Base-by-base conservation (phyloP, 2,888 invertebrate species). In the Leptodirus hochenwartii region DNA sequence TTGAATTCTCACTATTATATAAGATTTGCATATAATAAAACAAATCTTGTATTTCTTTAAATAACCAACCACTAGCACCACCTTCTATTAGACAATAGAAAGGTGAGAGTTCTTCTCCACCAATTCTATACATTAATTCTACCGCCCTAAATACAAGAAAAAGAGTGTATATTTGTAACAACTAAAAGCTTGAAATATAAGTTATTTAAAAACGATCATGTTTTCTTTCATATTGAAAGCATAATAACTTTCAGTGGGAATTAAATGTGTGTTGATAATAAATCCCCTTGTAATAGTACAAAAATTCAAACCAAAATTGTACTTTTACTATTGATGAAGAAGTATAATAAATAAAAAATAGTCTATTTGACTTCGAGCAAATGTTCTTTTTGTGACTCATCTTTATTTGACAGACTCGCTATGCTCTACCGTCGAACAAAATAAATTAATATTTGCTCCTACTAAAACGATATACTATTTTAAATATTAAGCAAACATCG, bases 21-120 rank as follows among this genome's bases (percentile, higher is more conserved):
- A 75, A 50, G 25, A 80, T 70, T 57, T 80, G 78, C 39, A 76
- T 69, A 48, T 77, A 79, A 50, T 74, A 77, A 54, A 80, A 80
- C 35, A 76, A 56, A 46, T 79, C 75, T 39, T 74, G 62, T 46
- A 81, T 66, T 53, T 80, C 76, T 33, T 58, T 53, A 47, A 76
- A 74, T 30, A 78, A 56, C 63, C 70, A 72, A 3, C 80, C 79
- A 1, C 68, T 64, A 5, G 66, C 55, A 0, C 77, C 78, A 29
- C 73, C 72, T 33, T 78, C 73, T 27, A 81, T 56, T 13, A 78
- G 53, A 37, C 69, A 67, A 47, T 74, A 77, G 54, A 68, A 81
- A 0, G 80, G 79, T 26, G 65, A 60, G 9, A 76, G 49, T 16
- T 66, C 66, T 3, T 36, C 42, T 2, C 72, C 73, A 15, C 71